Evolutionary conservation across 2,113 vertebrate species (phyloP), one percentile per base, ranked within the genome.

Genomic region (Rhea pennata): DNA sequence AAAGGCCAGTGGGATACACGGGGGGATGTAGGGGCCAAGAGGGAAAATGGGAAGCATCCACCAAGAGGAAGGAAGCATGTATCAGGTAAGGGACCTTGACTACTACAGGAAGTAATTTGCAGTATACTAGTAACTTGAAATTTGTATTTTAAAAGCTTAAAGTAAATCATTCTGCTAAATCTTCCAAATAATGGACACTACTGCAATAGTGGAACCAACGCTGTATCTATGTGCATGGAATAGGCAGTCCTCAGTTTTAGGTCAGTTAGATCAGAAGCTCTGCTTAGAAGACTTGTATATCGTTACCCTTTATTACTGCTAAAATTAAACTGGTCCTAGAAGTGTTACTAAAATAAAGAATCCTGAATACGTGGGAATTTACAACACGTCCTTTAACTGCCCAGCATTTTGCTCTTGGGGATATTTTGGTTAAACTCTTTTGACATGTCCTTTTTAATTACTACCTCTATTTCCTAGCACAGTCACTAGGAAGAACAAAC

Each of bases 31-130:
- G 39, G 54, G 59, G 56, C 51, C 42, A 27, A 95, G 42, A 69
- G 77, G 56, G 92, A 96, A 96, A 96, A 96, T 91, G 96, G 95
- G 94, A 96, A 96, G 92, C 87, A 53, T 78, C 42, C 78, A 66
- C 0, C 2, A 42, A 88, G 48, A 6, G 64, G 48, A 95, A 96
- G 95, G 95, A 97, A 94, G 69, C 65, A 91, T n/a, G 42, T 85
- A 82, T 67, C 84, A 71, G 78, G 92, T 85, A 90, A 83, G 51
- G 87, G 94, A 90, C 78, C 61, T 79, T 80, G 91, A 75, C 93
- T 81, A 90, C 69, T 29, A 75, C 74, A 86, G 27, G 87, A 95
- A 95, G 71, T 7, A 74, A 95, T 91, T 84, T 78, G 87, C 85
- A 74, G 31, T 17, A 15, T 56, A 20, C 15, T 16, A 61, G 8